Evolutionary conservation across 2,113 vertebrate genomes (phyloP).

Genomic region (Climacteris rufus): DNA sequence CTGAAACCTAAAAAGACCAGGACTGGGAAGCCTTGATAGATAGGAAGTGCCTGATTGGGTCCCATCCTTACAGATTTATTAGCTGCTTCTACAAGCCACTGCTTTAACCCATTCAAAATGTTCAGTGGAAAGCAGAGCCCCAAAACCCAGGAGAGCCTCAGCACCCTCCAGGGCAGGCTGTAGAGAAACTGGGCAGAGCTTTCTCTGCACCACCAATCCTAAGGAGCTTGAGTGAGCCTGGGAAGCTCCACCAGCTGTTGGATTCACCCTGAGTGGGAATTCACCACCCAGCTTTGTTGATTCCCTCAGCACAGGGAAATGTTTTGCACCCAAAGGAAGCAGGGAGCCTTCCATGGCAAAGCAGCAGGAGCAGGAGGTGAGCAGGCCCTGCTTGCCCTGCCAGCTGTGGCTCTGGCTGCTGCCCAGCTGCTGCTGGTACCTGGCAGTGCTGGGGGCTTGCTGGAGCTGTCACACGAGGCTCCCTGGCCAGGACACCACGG

Average conservation of each 20-base stretch:
- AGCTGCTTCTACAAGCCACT: background rate
- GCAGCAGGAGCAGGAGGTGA: background rate
- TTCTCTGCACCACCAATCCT: background rate
- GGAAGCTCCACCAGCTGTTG: background rate
- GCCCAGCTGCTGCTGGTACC: background rate
- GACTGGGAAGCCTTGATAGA: background rate
- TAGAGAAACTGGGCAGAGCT: background rate
- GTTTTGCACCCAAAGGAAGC: background rate
- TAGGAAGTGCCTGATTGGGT: background rate
- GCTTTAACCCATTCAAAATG: background rate
- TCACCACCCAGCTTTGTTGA: background rate
- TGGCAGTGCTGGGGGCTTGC: accelerated
- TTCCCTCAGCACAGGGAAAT: background rate
- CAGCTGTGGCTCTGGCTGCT: background rate
- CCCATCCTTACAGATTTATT: background rate
- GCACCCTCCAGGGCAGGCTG: background rate
- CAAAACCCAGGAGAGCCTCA: background rate
- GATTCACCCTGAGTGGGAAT: background rate
- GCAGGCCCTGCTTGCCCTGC: background rate
- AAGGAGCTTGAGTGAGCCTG: background rate
- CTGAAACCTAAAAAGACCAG: background rate
- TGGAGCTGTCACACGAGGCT: slow-evolving; percentile 76
- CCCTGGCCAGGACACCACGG: slow-evolving; percentile 91
- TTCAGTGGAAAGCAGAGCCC: background rate
- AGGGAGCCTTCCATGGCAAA: background rate